phyloP scores from a whole-genome alignment of 2,797 vertebrate genomes.

The Bovichtus variegatus region DNA sequence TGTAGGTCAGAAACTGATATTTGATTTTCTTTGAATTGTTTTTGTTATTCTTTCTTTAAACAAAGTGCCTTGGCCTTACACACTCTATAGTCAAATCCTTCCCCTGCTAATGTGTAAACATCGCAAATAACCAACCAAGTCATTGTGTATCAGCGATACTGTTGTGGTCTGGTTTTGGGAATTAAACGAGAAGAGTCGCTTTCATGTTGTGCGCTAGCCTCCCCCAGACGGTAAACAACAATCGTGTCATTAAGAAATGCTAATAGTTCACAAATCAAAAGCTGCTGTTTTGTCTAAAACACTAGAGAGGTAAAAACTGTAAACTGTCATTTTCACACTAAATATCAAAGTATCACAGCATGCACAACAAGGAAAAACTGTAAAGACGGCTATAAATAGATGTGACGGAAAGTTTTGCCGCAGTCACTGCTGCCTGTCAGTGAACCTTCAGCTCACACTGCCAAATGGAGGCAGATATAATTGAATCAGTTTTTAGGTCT shows the following conservation, averaged over 20 bases:
- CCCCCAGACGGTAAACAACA: not conserved
- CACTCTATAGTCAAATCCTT: too few species aligned
- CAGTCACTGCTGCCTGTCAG: conserved; percentile 3
- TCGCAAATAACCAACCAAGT: not conserved
- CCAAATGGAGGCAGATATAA: not conserved
- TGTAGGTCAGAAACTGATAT: not conserved
- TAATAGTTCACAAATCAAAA: not conserved
- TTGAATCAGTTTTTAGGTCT: not conserved
- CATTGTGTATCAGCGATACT: not conserved
- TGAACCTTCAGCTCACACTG: not conserved
- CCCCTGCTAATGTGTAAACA: not conserved
- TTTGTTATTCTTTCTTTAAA: not conserved
- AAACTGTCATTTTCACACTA: not conserved
- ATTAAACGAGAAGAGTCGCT: not conserved
- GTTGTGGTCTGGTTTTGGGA: not conserved
- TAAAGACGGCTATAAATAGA: not conserved
- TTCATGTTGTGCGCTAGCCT: conserved; percentile 5
- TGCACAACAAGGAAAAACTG: not conserved
- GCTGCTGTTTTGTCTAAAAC: not conserved
- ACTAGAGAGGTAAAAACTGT: not conserved
- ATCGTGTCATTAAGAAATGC: not conserved
- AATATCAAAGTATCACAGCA: not conserved
- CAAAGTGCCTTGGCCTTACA: too few species aligned
- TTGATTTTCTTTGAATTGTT: not conserved
- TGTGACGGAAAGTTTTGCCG: not conserved